Conservation (phyloP, 1,140 invertebrate genomes). For the Drosophila orosa region DNA sequence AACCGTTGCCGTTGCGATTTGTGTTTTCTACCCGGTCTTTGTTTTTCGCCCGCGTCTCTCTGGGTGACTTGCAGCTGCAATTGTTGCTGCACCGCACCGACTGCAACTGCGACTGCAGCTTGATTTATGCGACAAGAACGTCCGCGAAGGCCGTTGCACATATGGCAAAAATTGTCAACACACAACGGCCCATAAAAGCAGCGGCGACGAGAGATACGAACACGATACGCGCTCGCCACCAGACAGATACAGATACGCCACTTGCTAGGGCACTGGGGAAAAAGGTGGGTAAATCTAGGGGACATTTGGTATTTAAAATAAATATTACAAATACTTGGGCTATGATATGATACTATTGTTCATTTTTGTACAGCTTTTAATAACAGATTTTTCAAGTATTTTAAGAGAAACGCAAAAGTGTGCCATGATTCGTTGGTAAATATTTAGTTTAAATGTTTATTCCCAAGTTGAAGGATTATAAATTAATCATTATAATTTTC, state of each 20-base stretch:
- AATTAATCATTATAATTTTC: background rate
- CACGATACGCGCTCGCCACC: constrained; percentile 46
- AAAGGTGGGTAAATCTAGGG: background rate
- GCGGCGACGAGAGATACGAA: constrained; percentile 59
- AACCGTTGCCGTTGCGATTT: constrained; percentile 24
- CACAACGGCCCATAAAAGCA: constrained; percentile 59
- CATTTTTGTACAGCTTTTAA: too few relatives aligned
- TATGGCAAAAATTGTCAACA: constrained; percentile 81
- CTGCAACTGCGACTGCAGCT: constrained; percentile 35
- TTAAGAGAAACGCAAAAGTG: background rate
- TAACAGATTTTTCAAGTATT: background rate
- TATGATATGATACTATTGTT: fast-evolving
- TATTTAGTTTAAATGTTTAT: background rate
- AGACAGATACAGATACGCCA: constrained; percentile 44
- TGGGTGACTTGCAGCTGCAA: constrained; percentile 54
- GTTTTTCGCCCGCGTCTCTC: constrained; percentile 24
- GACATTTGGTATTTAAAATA: background rate
- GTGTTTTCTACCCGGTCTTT: constrained; percentile 30
- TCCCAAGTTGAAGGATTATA: background rate
- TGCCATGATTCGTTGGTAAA: background rate
- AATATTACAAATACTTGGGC: too few relatives aligned
- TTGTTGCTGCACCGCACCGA: constrained; percentile 25
- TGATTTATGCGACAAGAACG: constrained; percentile 76
- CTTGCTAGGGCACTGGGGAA: constrained; percentile 18
- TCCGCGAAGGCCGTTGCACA: constrained; percentile 74